A percentile compares a stretch with the other conserved stretches of the same genome.
Evolutionary conservation across 2,888 invertebrate genomes (phyloP).

Genomic region (Andrena bicolor): DNA sequence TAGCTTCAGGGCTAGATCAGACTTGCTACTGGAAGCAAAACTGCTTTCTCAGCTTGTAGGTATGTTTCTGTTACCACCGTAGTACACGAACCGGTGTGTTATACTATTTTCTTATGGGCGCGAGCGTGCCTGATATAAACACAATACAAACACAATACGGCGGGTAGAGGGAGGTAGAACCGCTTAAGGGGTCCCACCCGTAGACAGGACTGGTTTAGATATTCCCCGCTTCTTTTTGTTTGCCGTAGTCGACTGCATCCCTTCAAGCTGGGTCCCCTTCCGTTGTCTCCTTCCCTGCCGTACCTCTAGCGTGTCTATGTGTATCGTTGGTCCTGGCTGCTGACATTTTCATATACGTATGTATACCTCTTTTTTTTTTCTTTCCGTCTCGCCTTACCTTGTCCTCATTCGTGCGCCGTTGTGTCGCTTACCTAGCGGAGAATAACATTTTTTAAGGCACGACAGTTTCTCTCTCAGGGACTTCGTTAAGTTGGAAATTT

Average conservation of each 20-base stretch:
- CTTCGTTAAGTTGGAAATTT: neutral
- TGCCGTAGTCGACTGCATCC: neutral
- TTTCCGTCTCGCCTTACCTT: conserved; percentile 10
- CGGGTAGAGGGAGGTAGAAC: neutral
- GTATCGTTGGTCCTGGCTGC: neutral
- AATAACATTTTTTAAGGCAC: neutral
- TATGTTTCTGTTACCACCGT: neutral
- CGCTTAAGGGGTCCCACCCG: neutral
- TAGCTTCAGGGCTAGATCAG: neutral
- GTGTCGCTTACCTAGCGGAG: neutral
- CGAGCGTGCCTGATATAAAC: neutral
- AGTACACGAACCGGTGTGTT: neutral
- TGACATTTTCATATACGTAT: conserved; percentile 16
- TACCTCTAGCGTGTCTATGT: neutral
- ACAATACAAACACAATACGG: conserved; percentile 4
- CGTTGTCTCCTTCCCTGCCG: neutral
- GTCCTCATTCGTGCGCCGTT: conserved; percentile 14
- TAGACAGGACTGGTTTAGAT: neutral
- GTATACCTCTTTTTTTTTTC: conserved; percentile 3
- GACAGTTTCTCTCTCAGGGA: neutral
- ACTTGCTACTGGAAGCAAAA: neutral
- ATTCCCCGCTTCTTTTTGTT: neutral
- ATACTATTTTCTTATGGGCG: neutral
- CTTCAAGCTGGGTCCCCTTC: neutral
- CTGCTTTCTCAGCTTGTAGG: neutral